phyloP scores from a whole-genome alignment of 2,113 vertebrate genomes.

The Motacilla alba region DNA sequence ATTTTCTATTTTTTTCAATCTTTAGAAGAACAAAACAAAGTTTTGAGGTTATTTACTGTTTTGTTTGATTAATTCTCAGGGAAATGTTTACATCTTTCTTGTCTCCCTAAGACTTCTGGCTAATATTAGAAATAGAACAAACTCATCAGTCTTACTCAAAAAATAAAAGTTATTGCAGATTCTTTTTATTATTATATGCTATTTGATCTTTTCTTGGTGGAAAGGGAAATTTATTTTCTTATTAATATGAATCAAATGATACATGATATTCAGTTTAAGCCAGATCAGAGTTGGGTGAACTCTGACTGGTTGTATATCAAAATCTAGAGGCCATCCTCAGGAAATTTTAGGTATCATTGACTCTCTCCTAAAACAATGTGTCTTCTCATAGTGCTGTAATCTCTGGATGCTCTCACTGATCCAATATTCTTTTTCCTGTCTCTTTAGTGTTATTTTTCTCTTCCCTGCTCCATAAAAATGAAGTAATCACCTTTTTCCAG shows the following conservation, averaged over 20 bases:
- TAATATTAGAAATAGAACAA: not conserved
- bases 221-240: not conserved
- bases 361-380: not conserved
- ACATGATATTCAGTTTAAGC: not conserved
- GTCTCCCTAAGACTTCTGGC: not conserved
- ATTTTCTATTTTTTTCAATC: not conserved
- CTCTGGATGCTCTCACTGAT: not conserved
- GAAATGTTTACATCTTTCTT: not conserved
- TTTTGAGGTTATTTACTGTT: not conserved
- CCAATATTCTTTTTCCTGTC: not conserved
- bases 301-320: not conserved
- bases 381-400: not conserved
- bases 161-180: not conserved
- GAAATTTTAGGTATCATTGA: not conserved
- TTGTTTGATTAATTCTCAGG: not conserved
- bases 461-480: not conserved
- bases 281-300: not conserved
- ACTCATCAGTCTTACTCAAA: not conserved
- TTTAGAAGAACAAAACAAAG: not conserved
- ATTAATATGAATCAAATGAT: not conserved
- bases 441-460: not conserved
- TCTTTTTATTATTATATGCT: not conserved
- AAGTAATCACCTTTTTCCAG: fast-evolving
- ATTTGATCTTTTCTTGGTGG: not conserved
- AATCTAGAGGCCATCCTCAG: not conserved